Base-by-base conservation (phyloP, 2,113 vertebrate species). In the Lipophrys pholis region DNA sequence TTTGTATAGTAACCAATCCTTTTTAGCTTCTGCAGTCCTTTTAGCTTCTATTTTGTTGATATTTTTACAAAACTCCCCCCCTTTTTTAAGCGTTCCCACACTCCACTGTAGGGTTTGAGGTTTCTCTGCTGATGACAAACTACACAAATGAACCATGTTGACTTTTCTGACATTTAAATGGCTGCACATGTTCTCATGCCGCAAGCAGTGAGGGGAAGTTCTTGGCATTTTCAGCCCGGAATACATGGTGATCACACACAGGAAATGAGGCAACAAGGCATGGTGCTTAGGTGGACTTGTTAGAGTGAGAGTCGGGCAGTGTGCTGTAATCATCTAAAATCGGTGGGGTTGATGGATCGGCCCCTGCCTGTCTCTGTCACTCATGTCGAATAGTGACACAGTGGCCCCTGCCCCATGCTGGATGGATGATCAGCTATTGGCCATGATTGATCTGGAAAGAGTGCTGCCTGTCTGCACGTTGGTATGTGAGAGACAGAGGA, bases 271-370 rank as follows among this genome's bases (percentile, higher is more conserved):
- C 70, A 48, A 52, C 45, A 51, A 45, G 65, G 52, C 53, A 38
- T n/a, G 6, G 48, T 35, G 30, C 59, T 55, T 84, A 63, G 56
- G 78, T 75, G 72, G 78, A 68, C 67, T 73, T 75, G 41, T 2
- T 39, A 82, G 73, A 51, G 49, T 50, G 52, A 77, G 48, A 35
- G 66, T 40, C 45, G 56, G 69, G 40, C 50, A 73, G 60, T 9
- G 8, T 42, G 45, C 35, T 16, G 72, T 79, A 86, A 89, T 85
- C 79, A 78, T 80, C 58, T 69, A 84, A 89, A 90, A 91, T 92
- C 91, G 10, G 80, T 92, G 63, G 51, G 49, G 42, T 65, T 79
- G 78, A 92, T 90, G 69, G 89, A 89, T 79, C 40, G 53, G 30
- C 56, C 59, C 69, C 45, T 1, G 64, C 63, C 71, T 70, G 41